phyloP scores from a whole-genome alignment of 2,113 vertebrate species.

The Apteryx mantelli region DNA sequence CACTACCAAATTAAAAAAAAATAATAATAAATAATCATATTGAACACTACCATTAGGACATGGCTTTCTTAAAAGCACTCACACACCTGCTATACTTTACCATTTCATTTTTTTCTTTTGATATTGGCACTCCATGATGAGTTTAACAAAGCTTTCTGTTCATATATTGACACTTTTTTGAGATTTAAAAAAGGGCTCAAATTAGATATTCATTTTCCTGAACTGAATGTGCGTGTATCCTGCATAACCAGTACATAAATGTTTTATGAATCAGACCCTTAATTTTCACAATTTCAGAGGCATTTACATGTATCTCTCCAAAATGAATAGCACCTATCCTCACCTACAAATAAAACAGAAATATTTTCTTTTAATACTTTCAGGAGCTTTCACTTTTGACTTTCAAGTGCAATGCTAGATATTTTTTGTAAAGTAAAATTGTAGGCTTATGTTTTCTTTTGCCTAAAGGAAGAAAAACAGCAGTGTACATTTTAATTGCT shows the following conservation, averaged over 20 bases:
- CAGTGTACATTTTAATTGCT: neutral
- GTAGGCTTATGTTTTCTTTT: neutral
- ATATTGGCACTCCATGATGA: conserved; percentile 29
- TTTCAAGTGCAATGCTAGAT: neutral
- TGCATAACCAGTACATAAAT: conserved; percentile 31
- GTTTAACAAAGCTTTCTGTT: neutral
- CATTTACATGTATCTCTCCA: neutral
- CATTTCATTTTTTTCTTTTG: neutral
- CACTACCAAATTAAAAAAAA: neutral
- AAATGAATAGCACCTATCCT: conserved; percentile 8
- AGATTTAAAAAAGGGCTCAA: conserved; percentile 1
- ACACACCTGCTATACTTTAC: neutral
- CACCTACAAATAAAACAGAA: conserved; percentile 2
- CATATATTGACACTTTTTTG: conserved; percentile 6
- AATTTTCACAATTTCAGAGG: conserved; percentile 41
- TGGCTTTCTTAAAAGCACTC: neutral
- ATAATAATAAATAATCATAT: neutral
- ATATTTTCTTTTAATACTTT: neutral
- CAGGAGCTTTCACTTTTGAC: neutral
- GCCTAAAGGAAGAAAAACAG: neutral
- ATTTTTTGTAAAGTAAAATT: neutral
- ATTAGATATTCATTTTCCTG: conserved; percentile 7
- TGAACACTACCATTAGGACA: neutral
- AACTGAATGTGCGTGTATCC: neutral
- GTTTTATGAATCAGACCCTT: conserved; percentile 53